Conservation (phyloP, 2,113 vertebrate genomes). For the Tricholaema leucomelas region DNA sequence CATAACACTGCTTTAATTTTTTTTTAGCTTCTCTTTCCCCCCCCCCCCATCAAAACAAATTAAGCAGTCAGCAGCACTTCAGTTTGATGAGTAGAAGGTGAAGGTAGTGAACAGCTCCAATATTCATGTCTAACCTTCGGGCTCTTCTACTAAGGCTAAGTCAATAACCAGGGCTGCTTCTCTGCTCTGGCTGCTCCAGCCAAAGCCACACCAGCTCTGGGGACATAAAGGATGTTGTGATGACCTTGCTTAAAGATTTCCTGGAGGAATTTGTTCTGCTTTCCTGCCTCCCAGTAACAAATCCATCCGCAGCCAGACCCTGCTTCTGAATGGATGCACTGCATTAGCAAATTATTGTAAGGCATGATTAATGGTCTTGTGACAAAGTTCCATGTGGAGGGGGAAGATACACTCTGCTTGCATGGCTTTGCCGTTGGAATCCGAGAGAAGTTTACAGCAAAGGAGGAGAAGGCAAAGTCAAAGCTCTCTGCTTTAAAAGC, state of each 20-base stretch:
- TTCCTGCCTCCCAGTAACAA: neutral
- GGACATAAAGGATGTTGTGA: neutral
- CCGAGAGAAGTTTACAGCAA: constrained; percentile 28
- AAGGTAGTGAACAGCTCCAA: neutral
- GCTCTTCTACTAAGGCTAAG: neutral
- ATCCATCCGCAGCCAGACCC: constrained; percentile 23
- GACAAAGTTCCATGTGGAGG: constrained; percentile 68
- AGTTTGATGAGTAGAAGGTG: rapidly evolving
- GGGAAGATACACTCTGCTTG: neutral
- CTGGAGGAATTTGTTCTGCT: constrained; percentile 19
- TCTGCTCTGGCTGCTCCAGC: neutral
- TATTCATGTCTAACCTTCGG: neutral
- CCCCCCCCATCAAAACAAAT: neutral
- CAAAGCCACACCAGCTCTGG: neutral
- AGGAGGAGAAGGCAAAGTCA: neutral
- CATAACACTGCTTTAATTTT: neutral
- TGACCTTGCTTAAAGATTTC: constrained; percentile 49
- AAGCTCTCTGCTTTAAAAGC: neutral
- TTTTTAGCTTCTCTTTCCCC: neutral
- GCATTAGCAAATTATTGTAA: constrained; percentile 16
- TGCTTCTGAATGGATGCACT: constrained; percentile 6
- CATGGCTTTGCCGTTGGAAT: neutral
- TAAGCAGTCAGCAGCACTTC: neutral
- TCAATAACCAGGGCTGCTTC: neutral
- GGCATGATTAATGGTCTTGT: constrained; percentile 66